Percentiles rank a stretch among this genome's conserved stretches.
phyloP scores from a whole-genome alignment of 1,140 invertebrate species.

The Schlechtendalia chinensis region DNA sequence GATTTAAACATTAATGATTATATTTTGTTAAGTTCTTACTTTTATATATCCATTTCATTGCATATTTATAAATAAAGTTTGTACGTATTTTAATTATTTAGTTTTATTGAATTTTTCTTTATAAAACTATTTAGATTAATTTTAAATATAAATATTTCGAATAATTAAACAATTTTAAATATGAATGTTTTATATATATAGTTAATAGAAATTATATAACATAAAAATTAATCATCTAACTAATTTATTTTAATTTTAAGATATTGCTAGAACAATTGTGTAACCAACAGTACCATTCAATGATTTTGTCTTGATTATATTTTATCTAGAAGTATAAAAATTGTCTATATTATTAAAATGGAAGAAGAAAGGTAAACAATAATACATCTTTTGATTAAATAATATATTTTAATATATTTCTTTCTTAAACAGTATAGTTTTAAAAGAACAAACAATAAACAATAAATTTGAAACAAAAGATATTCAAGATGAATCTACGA shows the following conservation, averaged over 20 bases:
- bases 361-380: conserved; percentile 1
- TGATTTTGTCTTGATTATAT: not conserved
- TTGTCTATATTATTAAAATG: not conserved
- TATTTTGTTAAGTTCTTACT: no score
- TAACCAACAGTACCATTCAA: not conserved
- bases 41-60: no score
- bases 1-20: no score
- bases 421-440: not conserved
- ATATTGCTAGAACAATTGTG: not conserved
- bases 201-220: no score
- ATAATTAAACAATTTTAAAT: no score
- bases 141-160: no score
- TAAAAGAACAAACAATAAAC: not conserved
- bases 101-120: no score
- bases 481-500: not conserved
- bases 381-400: not conserved
- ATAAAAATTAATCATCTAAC: no score
- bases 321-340: not conserved
- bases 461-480: conserved; percentile 9
- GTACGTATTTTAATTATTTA: no score
- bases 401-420: not conserved
- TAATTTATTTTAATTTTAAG: not conserved
- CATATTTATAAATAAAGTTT: no score
- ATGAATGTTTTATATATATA: no score
- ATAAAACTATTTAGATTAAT: no score